phyloP scores from a whole-genome alignment of 2,113 vertebrate genomes.

The Atractosteus spatula region DNA sequence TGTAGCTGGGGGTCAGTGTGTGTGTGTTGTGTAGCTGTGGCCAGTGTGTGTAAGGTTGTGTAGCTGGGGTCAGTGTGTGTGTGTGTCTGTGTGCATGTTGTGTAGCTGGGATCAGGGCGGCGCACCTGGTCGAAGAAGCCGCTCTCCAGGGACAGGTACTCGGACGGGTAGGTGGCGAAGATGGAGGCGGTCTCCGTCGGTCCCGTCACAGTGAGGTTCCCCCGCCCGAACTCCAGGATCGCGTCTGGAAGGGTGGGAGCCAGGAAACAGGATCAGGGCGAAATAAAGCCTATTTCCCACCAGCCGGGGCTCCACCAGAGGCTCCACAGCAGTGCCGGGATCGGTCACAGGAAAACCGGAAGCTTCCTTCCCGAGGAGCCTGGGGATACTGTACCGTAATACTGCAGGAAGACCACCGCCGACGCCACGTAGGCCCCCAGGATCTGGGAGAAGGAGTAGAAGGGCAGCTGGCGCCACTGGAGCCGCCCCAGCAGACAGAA shows the following conservation, averaged over 20 bases:
- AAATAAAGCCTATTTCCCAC: too few relatives aligned
- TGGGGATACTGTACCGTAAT: constrained; percentile 61
- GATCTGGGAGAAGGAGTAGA: constrained; percentile 66
- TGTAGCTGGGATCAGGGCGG: too few relatives aligned
- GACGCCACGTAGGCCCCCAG: constrained; percentile 71
- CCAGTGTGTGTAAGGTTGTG: neutral
- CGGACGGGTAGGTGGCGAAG: constrained; percentile 77
- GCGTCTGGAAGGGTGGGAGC: constrained; percentile 49
- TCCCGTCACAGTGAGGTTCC: constrained; percentile 63
- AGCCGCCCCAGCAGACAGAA: constrained; percentile 66
- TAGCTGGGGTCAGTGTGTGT: too few relatives aligned
- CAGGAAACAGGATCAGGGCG: too few relatives aligned
- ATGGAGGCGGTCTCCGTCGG: constrained; percentile 78
- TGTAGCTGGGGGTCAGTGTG: too few relatives aligned
- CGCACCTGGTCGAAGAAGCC: constrained; percentile 78
- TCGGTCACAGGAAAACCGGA: too few relatives aligned
- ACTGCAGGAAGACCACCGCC: constrained; percentile 64
- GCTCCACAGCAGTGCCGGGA: too few relatives aligned
- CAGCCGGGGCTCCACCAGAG: too few relatives aligned
- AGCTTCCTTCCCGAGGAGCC: too few relatives aligned
- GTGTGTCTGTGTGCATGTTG: neutral
- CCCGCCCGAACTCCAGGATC: constrained; percentile 68
- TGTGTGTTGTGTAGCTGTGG: neutral
- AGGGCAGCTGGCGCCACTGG: constrained; percentile 70
- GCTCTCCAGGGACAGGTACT: constrained; percentile 51